Evolutionary conservation across 2,113 vertebrate species (phyloP).

Genomic region (Zeus faber): DNA sequence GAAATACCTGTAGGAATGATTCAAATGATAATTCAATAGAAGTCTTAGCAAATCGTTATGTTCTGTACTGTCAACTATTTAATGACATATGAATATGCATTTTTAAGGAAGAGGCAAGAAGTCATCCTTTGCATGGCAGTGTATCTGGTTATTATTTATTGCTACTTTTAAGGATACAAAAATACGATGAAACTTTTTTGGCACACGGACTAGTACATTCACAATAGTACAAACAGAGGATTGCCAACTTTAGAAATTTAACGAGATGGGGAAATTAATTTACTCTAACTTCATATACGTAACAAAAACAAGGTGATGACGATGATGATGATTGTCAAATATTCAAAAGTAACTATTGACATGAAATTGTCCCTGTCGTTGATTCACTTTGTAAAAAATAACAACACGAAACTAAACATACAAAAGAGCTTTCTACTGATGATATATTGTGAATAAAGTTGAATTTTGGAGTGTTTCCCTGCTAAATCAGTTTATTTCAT

Average conservation of each 20-base stretch:
- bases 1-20: too few relatives aligned
- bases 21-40: too few relatives aligned
- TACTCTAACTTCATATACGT: conserved; percentile 20
- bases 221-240: conserved; percentile 23
- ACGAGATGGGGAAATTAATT: conserved; percentile 37
- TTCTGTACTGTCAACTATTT: too few relatives aligned
- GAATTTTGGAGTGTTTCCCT: conserved; percentile 11
- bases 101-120: too few relatives aligned
- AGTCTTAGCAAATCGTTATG: too few relatives aligned
- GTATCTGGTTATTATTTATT: conserved; percentile 63
- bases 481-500: conserved; percentile 38
- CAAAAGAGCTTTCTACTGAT: too few relatives aligned
- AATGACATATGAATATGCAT: too few relatives aligned
- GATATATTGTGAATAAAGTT: background rate
- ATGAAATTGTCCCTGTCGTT: background rate
- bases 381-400: conserved; percentile 1
- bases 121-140: too few relatives aligned
- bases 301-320: background rate
- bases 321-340: conserved; percentile 23
- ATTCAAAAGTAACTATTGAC: conserved; percentile 19
- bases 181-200: conserved; percentile 45
- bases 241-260: conserved; percentile 35
- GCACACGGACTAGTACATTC: conserved; percentile 24
- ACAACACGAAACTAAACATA: background rate
- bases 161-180: conserved; percentile 62